These are phyloP conservation scores for Zygogramma bicolorata DNA, from an alignment of 2,888 invertebrate genomes.

Conservation along the genomic window DNA sequence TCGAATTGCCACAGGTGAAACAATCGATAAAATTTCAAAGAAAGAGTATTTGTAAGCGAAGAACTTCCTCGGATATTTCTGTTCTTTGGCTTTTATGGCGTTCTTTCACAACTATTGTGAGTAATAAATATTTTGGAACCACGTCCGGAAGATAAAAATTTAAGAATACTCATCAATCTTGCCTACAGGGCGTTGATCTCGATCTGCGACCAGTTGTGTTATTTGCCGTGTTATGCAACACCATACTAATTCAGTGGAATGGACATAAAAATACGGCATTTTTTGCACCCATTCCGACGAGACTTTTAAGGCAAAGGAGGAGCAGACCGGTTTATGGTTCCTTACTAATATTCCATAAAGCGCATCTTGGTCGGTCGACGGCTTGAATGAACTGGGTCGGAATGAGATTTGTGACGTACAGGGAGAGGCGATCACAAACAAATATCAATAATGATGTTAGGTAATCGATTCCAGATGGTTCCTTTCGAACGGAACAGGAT, in stretches of 20 bases:
- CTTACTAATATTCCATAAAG: conserved; percentile 27
- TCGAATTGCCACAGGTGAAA: too few species aligned
- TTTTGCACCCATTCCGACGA: conserved; percentile 17
- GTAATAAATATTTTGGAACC: too few species aligned
- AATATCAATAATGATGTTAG: too few species aligned
- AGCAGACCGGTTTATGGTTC: conserved; percentile 21
- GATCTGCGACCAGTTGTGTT: conserved; percentile 13
- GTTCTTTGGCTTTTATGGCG: too few species aligned
- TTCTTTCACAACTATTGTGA: too few species aligned
- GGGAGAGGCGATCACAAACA: background rate
- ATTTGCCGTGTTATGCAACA: conserved; percentile 17
- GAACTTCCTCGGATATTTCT: too few species aligned
- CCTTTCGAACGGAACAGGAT: too few species aligned
- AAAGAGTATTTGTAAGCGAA: too few species aligned
- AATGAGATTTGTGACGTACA: background rate
- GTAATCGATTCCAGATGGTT: too few species aligned
- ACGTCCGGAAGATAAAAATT: too few species aligned
- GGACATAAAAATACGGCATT: conserved; percentile 27
- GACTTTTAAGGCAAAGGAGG: conserved; percentile 15
- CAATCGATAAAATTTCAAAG: too few species aligned
- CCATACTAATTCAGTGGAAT: conserved; percentile 27
- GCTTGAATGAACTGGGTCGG: background rate
- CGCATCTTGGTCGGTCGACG: background rate
- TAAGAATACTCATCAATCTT: too few species aligned
- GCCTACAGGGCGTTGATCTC: background rate